Evolutionary conservation across 2,113 vertebrate genomes (phyloP).

Genomic region (Electrona antarctica): DNA sequence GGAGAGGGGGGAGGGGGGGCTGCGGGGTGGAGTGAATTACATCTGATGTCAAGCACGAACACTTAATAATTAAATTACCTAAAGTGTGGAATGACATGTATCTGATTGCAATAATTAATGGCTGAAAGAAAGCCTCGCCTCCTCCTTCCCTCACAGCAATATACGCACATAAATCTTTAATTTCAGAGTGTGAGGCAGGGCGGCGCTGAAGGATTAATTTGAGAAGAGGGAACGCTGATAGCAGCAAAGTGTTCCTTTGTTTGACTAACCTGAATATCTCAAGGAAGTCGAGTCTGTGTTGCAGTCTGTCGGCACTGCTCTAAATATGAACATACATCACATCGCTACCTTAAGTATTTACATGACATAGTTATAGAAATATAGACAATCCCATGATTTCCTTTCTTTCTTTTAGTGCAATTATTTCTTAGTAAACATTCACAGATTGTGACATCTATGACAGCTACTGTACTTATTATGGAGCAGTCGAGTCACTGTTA

Average conservation of each 20-base stretch:
- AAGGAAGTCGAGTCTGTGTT: background rate
- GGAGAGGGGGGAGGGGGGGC: too few relatives aligned
- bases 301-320: background rate
- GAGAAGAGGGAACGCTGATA: conserved; percentile 45
- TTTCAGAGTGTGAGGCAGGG: conserved; percentile 21
- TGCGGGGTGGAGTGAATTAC: conserved; percentile 52
- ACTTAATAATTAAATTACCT: conserved; percentile 67
- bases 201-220: conserved; percentile 31
- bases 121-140: conserved; percentile 41
- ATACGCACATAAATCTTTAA: conserved; percentile 39
- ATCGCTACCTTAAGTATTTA: background rate
- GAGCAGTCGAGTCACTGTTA: background rate
- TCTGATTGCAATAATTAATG: conserved; percentile 59
- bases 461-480: background rate
- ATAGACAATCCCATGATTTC: too few relatives aligned
- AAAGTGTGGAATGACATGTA: conserved; percentile 66
- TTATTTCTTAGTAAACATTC: too few relatives aligned
- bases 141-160: conserved; percentile 44
- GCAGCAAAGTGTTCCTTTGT: conserved; percentile 17
- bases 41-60: conserved; percentile 60
- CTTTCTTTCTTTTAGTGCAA: too few relatives aligned
- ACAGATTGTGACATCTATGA: background rate
- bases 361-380: background rate
- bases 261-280: conserved; percentile 10
- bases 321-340: too few relatives aligned